A percentile compares a stretch with the other conserved stretches of the same genome.
phyloP scores from a whole-genome alignment of 2,797 vertebrate species.

The Anguilla anguilla region DNA sequence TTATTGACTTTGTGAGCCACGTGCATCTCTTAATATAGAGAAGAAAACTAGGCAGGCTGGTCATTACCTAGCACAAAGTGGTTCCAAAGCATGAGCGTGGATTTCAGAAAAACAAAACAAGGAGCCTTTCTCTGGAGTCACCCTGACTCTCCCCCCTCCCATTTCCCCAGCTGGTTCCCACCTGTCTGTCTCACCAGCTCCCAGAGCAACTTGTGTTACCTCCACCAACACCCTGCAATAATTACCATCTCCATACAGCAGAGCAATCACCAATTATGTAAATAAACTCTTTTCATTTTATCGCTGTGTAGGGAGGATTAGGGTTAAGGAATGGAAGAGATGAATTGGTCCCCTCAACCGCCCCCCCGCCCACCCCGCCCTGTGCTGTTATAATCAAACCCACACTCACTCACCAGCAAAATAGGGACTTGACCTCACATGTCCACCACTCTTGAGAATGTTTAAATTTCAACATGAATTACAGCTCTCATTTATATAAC shows the following conservation, averaged over 20 bases:
- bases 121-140: not conserved
- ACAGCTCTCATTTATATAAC: conserved; percentile 65
- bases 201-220: conserved; percentile 16
- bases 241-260: conserved; percentile 15
- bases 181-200: conserved; percentile 11
- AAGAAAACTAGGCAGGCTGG: not conserved
- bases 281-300: not conserved
- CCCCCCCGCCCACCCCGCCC: not conserved
- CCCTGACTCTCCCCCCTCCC: not conserved
- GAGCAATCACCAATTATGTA: conserved; percentile 19
- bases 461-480: conserved; percentile 62
- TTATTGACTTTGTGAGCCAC: no score
- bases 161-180: conserved; percentile 9
- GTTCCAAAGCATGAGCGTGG: not conserved
- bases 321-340: conserved; percentile 10
- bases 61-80: not conserved
- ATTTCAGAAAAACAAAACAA: not conserved
- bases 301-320: conserved; percentile 15
- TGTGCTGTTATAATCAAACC: conserved; percentile 30
- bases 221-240: conserved; percentile 1
- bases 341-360: not conserved
- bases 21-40: not conserved
- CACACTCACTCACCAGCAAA: conserved; percentile 43
- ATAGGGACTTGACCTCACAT: conserved; percentile 48
- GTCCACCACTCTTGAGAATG: conserved; percentile 54